Conservation (phyloP, 2,888 invertebrate species). For the Leptinotarsa tumamoca region DNA sequence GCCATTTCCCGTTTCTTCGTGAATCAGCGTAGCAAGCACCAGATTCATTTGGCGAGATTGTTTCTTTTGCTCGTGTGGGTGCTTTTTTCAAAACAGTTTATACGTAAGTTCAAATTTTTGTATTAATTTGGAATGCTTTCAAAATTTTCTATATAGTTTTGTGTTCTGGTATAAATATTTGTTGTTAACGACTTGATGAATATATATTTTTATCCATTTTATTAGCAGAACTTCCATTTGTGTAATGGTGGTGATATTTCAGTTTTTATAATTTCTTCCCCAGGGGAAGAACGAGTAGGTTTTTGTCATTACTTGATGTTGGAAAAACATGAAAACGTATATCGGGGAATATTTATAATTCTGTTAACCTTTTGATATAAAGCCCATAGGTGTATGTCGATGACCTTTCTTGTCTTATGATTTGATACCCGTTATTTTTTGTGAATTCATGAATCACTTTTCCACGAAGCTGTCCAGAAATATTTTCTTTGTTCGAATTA, state of each 20-base stretch:
- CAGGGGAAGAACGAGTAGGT: neutral
- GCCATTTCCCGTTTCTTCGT: slow-evolving; percentile 50
- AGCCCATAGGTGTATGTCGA: slow-evolving; percentile 46
- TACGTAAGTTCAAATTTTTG: slow-evolving; percentile 61
- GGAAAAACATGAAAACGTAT: neutral
- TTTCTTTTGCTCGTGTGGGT: slow-evolving; percentile 63
- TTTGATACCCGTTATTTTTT: slow-evolving; percentile 37
- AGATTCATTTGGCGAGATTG: slow-evolving; percentile 57
- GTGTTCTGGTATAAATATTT: neutral
- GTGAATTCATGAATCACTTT: slow-evolving; percentile 19
- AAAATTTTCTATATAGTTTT: neutral
- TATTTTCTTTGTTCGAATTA: neutral
- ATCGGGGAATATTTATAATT: neutral
- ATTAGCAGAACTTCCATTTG: slow-evolving; percentile 15
- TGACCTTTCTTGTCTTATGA: slow-evolving; percentile 54
- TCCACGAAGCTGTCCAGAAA: slow-evolving; percentile 10
- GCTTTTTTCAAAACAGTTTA: slow-evolving; percentile 66
- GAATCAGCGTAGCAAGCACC: slow-evolving; percentile 53
- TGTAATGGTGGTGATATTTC: slow-evolving; percentile 41
- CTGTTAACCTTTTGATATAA: neutral
- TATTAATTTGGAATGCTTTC: neutral
- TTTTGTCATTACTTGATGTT: neutral
- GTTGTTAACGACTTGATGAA: neutral
- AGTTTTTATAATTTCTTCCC: neutral
- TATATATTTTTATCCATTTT: neutral